Conservation (phyloP, 2,888 invertebrate species). For the Gastrophysa polygoni region DNA sequence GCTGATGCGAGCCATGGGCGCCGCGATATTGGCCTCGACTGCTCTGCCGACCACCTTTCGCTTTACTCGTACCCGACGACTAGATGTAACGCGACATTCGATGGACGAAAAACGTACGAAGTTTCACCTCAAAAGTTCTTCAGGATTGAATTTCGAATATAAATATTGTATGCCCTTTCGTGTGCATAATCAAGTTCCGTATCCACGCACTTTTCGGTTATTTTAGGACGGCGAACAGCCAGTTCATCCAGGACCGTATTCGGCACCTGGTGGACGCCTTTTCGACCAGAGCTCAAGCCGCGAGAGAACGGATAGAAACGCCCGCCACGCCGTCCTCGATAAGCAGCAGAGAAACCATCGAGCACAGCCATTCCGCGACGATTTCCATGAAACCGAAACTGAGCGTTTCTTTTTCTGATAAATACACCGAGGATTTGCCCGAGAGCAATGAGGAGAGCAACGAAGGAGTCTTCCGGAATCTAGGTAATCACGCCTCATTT, state of each 20-base stretch:
- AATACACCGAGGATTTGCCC: conserved; percentile 37
- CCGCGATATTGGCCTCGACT: no score
- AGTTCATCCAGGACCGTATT: conserved; percentile 59
- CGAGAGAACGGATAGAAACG: conserved; percentile 64
- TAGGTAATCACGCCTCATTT: no score
- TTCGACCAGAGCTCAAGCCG: conserved; percentile 64
- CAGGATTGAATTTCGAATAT: no score
- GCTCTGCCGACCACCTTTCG: no score
- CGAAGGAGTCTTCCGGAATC: conserved; percentile 10
- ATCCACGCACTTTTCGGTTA: no score
- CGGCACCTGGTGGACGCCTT: conserved; percentile 67
- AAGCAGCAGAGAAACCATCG: conserved; percentile 59
- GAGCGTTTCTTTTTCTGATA: conserved; percentile 44
- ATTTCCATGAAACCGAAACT: conserved; percentile 42
- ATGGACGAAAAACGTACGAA: no score
- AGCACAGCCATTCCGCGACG: conserved; percentile 43
- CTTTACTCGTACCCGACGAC: no score
- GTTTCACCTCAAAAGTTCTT: no score
- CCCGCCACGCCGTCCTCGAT: conserved; percentile 69
- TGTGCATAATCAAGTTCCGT: no score
- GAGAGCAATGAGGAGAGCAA: conserved; percentile 26
- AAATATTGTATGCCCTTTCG: no score
- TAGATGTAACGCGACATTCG: no score
- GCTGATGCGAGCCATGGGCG: no score
- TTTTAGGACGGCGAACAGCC: conserved; percentile 48